Percentiles rank a stretch among this genome's conserved stretches.
Evolutionary conservation across 2,888 invertebrate genomes (phyloP).

Genomic region (Drosophila peninsularis): DNA sequence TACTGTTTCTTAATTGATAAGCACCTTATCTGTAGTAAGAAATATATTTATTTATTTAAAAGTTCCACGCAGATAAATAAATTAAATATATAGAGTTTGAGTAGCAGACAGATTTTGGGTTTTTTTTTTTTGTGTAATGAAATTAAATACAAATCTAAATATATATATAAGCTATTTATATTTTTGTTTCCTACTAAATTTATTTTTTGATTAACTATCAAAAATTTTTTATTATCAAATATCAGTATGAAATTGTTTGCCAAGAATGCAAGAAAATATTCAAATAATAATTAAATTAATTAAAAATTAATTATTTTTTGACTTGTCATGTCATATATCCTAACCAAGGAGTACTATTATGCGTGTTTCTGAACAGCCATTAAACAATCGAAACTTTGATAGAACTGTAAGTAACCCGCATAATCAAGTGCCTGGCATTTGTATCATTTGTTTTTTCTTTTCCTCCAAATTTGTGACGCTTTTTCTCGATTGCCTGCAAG

Average conservation of each 20-base stretch:
- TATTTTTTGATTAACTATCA: neutral
- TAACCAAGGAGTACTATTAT: no score
- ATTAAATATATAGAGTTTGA: neutral
- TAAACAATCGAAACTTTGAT: constrained; percentile 46
- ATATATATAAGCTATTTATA: neutral
- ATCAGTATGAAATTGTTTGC: no score
- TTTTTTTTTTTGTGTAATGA: neutral
- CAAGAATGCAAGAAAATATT: no score
- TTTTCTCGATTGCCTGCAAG: constrained; percentile 37
- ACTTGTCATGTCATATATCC: no score
- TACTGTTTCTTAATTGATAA: neutral
- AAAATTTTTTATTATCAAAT: no score
- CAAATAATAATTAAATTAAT: no score
- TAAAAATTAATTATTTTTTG: no score
- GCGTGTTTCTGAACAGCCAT: constrained; percentile 14
- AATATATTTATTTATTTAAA: neutral
- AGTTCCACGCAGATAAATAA: neutral
- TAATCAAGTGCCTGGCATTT: constrained; percentile 59
- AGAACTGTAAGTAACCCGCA: constrained; percentile 61
- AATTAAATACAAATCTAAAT: neutral
- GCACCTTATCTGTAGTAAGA: neutral
- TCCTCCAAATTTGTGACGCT: constrained; percentile 26
- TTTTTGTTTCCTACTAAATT: neutral
- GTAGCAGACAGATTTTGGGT: neutral
- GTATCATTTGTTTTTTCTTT: constrained; percentile 17